Evolutionary conservation across 2,797 vertebrate species (phyloP).

Genomic region (Enteromius treurensis): DNA sequence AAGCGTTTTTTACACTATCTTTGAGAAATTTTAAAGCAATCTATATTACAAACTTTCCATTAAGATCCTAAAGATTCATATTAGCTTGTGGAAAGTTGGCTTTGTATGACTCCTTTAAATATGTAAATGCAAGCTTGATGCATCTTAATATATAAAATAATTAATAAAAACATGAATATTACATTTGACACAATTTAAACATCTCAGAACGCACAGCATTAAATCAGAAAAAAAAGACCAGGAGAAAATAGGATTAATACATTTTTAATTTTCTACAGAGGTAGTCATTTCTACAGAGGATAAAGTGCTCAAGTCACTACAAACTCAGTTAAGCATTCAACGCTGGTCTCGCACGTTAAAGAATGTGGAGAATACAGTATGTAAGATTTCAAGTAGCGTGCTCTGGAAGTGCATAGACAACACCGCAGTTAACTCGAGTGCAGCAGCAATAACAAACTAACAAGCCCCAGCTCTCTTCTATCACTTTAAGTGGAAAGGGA

Average conservation of each 20-base stretch:
- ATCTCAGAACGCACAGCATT: not conserved
- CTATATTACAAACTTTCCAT: too few species aligned
- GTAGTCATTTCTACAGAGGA: slow-evolving; percentile 38
- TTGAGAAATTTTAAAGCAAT: too few species aligned
- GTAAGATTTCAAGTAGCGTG: slow-evolving; percentile 24
- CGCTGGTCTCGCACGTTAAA: not conserved
- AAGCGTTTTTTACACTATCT: too few species aligned
- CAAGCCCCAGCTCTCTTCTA: not conserved
- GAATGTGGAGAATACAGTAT: not conserved
- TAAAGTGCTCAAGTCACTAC: slow-evolving; percentile 16
- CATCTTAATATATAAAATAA: not conserved
- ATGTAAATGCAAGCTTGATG: not conserved
- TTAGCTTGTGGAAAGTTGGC: too few species aligned
- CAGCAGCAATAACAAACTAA: slow-evolving; percentile 15
- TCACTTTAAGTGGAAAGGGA: not conserved
- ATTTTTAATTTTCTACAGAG: slow-evolving; percentile 11
- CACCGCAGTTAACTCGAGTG: not conserved
- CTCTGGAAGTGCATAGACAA: slow-evolving; percentile 28
- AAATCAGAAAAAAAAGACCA: not conserved
- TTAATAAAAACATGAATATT: not conserved
- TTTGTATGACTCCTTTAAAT: not conserved
- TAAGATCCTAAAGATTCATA: too few species aligned
- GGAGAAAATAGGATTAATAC: not conserved
- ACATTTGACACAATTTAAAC: not conserved
- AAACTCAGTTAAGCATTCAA: not conserved